Base-by-base conservation (phyloP, 2,113 vertebrate species). In the Crotophaga sulcirostris region DNA sequence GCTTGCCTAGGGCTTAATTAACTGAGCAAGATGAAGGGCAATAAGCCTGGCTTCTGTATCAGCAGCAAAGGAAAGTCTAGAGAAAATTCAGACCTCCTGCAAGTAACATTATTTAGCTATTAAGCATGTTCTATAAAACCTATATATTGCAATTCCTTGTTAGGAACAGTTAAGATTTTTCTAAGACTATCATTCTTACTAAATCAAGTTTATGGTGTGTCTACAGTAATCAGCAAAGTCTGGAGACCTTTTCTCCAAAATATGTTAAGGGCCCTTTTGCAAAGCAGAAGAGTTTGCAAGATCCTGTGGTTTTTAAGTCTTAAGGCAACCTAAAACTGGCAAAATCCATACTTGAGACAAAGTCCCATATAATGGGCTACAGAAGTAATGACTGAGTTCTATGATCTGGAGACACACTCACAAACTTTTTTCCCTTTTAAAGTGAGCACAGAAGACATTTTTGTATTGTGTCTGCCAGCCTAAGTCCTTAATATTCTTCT, bases 281-380 rank as follows among this genome's bases (percentile, higher is more conserved):
- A 79, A 86, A 87, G 14, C 25, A 62, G 72, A 34, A 78, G 18
- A 40, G 4, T 36, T 78, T 52, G 20, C 36, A 63, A 68, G n/a
- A 66, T 7, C 18, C 16, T 40, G 5, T 59, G 7, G 4, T 4
- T 84, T 91, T 84, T 68, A 89, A 84, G 9, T 15, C 63, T 84
- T 72, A 47, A 86, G 38, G 47, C 25, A 86, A 49, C 36, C 5
- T 24, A 29, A 76, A 93, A 69, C 5, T 70, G 19, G 20, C 34
- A 58, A 84, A 92, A 67, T 0, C 2, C 7, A 21, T 26, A 56
- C 13, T 47, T 0, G 0, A 55, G 29, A 42, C 73, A 16, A 60
- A 84, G 6, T 58, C 16, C 12, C 6, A 42, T 13, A 5, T 42
- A 73, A 42, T 6, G 7, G 38, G 15, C 29, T 52, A 12, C 0